phyloP scores from a whole-genome alignment of 2,888 invertebrate species.

The Machimus atricapillus region DNA sequence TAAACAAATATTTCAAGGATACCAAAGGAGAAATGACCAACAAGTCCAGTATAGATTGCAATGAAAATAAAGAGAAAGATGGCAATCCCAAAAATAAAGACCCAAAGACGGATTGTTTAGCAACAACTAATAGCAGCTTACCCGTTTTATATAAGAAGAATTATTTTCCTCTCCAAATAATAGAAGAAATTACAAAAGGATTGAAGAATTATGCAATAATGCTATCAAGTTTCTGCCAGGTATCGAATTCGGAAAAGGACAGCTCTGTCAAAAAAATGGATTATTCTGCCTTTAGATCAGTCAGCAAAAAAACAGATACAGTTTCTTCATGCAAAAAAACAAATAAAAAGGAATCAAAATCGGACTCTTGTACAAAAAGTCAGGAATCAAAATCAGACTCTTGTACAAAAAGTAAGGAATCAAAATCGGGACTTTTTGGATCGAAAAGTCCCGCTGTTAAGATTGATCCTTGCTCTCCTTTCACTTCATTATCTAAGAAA shows the following conservation, averaged over 20 bases:
- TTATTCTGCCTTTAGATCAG: no score
- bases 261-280: neutral
- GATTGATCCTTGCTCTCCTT: neutral
- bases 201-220: neutral
- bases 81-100: neutral
- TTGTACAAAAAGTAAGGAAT: no score
- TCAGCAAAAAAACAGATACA: no score
- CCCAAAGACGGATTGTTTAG: neutral
- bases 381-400: no score
- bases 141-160: neutral
- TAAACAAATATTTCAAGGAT: neutral
- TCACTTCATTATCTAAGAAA: neutral
- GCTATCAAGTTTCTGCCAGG: neutral
- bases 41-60: neutral
- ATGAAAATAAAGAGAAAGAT: neutral
- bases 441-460: neutral
- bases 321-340: no score
- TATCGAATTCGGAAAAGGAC: neutral
- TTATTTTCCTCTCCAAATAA: neutral
- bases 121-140: no score
- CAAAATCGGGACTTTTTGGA: neutral
- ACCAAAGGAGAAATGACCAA: neutral
- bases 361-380: no score
- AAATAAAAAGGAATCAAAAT: no score
- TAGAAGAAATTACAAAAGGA: neutral